Percentiles rank a stretch among this genome's conserved stretches.
Conservation (phyloP, 2,113 vertebrate genomes). For the Apodemus sylvaticus region DNA sequence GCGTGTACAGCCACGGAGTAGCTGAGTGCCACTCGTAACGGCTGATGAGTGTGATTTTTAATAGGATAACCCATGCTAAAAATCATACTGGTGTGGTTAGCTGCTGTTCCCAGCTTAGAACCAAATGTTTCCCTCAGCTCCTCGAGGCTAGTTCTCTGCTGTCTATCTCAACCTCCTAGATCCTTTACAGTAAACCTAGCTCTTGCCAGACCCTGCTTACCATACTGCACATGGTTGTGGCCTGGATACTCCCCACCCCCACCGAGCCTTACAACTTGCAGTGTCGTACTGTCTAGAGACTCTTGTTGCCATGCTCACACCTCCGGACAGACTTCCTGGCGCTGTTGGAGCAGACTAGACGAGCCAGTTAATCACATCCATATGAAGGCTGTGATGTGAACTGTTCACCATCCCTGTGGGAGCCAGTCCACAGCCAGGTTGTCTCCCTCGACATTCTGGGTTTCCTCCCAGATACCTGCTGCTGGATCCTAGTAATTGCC, state of each 20-base stretch:
- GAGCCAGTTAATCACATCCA: not conserved
- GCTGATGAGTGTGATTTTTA: too few species aligned
- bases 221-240: not conserved
- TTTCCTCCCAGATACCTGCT: constrained; percentile 19
- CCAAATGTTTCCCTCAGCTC: not conserved
- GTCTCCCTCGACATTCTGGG: not conserved
- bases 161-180: not conserved
- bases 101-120: not conserved
- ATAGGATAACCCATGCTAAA: too few species aligned
- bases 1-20: not conserved
- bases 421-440: not conserved
- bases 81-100: not conserved
- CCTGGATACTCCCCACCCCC: not conserved
- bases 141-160: not conserved
- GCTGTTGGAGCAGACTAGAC: not conserved
- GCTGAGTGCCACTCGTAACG: not conserved
- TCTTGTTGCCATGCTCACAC: not conserved
- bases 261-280: not conserved
- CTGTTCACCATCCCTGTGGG: not conserved
- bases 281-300: not conserved
- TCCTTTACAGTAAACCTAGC: not conserved
- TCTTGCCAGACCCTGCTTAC: not conserved
- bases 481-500: not conserved
- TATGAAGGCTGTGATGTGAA: constrained; percentile 25
- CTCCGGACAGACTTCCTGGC: constrained; percentile 44